Evolutionary conservation across 1,140 invertebrate species (phyloP).

Genomic region (Mycetomoellerius zeteki): DNA sequence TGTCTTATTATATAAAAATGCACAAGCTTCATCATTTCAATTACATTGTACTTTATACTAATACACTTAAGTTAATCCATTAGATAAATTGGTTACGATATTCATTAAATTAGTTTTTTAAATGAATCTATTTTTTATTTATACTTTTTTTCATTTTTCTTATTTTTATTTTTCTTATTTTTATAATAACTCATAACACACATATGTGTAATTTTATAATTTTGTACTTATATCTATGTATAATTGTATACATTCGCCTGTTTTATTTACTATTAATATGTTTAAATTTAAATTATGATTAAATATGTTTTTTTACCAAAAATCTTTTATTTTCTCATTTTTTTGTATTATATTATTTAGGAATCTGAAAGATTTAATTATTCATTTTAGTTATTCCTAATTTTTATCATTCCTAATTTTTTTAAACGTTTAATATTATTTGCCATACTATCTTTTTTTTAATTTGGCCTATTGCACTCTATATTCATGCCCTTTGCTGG

Average conservation of each 20-base stretch:
- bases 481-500: conserved; percentile 27
- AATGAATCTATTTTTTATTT: conserved; percentile 7
- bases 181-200: background rate
- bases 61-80: too few species aligned
- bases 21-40: background rate
- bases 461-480: conserved; percentile 4
- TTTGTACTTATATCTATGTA: background rate
- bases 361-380: background rate
- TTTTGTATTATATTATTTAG: background rate
- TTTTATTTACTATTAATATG: background rate
- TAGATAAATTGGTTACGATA: too few species aligned
- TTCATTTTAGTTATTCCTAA: background rate
- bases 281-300: background rate
- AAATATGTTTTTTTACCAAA: conserved; percentile 6
- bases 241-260: background rate
- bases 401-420: too few species aligned
- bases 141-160: background rate
- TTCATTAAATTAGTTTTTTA: background rate
- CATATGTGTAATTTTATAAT: too few species aligned
- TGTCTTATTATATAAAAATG: background rate
- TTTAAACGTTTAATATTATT: background rate
- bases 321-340: background rate
- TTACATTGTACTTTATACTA: background rate
- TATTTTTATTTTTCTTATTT: conserved; percentile 18
- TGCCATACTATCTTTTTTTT: background rate